phyloP scores from a whole-genome alignment of 2,113 vertebrate species.

The Psilopogon haemacephalus region DNA sequence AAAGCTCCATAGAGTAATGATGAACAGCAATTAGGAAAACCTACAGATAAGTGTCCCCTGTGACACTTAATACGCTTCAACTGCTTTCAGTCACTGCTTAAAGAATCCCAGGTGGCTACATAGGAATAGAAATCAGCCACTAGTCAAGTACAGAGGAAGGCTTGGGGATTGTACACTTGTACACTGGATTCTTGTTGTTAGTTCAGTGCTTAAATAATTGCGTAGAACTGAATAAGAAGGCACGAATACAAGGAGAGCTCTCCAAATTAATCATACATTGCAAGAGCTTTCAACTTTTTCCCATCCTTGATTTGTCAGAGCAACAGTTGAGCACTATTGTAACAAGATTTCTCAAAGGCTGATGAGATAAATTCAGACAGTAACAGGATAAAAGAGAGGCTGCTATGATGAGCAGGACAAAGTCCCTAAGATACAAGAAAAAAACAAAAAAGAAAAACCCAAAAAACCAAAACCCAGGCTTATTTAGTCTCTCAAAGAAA shows the following conservation, averaged over 20 bases:
- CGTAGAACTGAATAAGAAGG: background rate
- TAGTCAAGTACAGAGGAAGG: background rate
- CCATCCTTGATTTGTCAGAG: background rate
- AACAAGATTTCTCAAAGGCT: background rate
- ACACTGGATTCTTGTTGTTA: background rate
- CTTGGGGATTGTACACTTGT: background rate
- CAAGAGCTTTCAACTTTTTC: background rate
- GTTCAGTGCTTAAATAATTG: background rate
- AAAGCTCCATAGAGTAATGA: background rate
- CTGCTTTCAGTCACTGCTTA: background rate
- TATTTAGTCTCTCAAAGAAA: background rate
- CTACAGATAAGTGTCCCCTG: background rate
- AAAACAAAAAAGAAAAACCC: too few species aligned
- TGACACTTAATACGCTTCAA: background rate
- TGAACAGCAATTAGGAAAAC: background rate
- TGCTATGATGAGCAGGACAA: background rate
- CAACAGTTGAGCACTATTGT: background rate
- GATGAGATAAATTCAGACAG: background rate
- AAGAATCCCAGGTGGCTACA: background rate
- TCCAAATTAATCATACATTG: background rate
- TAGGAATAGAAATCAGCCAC: background rate
- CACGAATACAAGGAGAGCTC: background rate
- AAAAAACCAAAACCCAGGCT: background rate
- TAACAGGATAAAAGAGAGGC: background rate
- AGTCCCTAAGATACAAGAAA: background rate